Evolutionary conservation across 2,888 invertebrate species (phyloP).

Genomic region (Chrysolina oricalcia): DNA sequence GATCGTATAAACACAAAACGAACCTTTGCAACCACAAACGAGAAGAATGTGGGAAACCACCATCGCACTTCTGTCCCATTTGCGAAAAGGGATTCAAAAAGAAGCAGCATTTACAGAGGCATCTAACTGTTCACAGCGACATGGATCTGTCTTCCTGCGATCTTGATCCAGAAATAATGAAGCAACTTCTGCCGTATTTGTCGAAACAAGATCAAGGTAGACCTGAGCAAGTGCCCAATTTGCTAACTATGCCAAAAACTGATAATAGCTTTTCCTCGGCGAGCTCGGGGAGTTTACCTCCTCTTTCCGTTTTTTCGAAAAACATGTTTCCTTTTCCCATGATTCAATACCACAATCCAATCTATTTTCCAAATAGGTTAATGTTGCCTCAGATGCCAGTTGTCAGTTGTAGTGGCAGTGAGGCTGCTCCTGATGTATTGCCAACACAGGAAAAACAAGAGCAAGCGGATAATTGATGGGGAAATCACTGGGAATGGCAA

Average conservation of each 20-base stretch:
- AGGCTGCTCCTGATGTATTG: neutral
- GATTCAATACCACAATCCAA: constrained; percentile 29
- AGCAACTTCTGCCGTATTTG: constrained; percentile 36
- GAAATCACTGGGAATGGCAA: too few relatives aligned
- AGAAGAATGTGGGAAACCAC: constrained; percentile 73
- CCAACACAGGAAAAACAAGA: neutral
- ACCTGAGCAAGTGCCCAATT: constrained; percentile 10
- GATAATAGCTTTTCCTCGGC: constrained; percentile 3
- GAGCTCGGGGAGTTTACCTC: constrained; percentile 23
- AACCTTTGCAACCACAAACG: constrained; percentile 72
- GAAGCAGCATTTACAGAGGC: constrained; percentile 66
- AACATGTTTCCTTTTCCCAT: constrained; percentile 34
- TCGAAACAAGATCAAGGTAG: constrained; percentile 11
- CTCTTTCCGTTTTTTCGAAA: constrained; percentile 39
- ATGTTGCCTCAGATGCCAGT: constrained; percentile 10
- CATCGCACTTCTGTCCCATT: constrained; percentile 71
- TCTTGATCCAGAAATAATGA: constrained; percentile 36
- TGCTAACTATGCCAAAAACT: constrained; percentile 1
- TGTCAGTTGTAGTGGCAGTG: neutral
- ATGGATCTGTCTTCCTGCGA: constrained; percentile 31
- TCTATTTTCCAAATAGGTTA: neutral
- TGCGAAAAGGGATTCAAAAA: constrained; percentile 69
- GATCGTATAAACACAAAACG: constrained; percentile 69
- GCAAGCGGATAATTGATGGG: neutral
- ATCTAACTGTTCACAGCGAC: constrained; percentile 59